Percentiles rank a stretch among this genome's conserved stretches.
Conservation (phyloP, 2,113 vertebrate species). For the Melanerpes aurifrons region DNA sequence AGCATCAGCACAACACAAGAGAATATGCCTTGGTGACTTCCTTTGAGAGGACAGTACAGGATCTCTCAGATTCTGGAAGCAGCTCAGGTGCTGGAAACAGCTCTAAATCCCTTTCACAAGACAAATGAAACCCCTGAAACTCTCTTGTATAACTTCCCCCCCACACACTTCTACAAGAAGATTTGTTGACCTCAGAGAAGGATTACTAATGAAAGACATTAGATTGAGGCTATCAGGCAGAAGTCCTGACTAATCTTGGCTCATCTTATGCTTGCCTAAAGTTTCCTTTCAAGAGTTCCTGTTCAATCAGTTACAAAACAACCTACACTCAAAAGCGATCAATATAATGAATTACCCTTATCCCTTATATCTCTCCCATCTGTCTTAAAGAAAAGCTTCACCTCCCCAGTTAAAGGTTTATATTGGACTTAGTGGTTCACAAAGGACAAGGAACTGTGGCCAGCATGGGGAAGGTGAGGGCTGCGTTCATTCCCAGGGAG, state of each 20-base stretch:
- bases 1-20: background rate
- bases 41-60: background rate
- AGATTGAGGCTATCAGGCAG: slow-evolving; percentile 13
- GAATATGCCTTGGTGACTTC: background rate
- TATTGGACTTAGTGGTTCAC: background rate
- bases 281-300: slow-evolving; percentile 12
- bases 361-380: background rate
- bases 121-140: background rate
- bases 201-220: slow-evolving; percentile 23
- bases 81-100: background rate
- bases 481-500: background rate
- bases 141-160: background rate
- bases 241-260: slow-evolving; percentile 34
- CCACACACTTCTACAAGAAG: background rate
- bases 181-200: slow-evolving; percentile 24
- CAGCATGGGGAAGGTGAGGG: background rate
- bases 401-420: background rate
- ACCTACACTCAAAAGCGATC: background rate
- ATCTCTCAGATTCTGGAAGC: background rate
- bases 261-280: slow-evolving; percentile 16
- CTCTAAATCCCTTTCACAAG: background rate
- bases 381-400: background rate
- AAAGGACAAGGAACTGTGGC: background rate
- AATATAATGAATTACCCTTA: slow-evolving; percentile 9
- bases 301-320: background rate